Base-by-base conservation (phyloP, 2,113 vertebrate genomes). In the Excalfactoria chinensis region DNA sequence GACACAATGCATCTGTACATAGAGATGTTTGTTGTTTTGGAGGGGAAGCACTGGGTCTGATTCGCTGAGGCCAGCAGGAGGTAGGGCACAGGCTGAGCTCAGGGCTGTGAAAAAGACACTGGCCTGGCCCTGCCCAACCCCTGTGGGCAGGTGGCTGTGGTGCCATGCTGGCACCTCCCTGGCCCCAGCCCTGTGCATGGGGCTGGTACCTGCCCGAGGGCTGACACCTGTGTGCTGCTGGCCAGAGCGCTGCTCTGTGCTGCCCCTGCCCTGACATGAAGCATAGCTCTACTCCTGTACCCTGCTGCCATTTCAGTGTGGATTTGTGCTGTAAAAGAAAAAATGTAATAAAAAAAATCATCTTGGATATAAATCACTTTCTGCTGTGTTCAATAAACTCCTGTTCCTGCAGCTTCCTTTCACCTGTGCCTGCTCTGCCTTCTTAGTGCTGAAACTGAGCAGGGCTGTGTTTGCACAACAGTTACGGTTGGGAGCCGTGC, bases 401-500 rank as follows among this genome's bases (percentile, higher is more conserved):
- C 18, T 48, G 32, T 40, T 12, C 28, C 58, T 17, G 13, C 56
- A 19, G 14, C 25, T 19, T 71, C 13, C 40, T 35, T 25, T 18
- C 28, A 30, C 53, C 7, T 17, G 15, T 40, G 35, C 21, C 59
- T 40, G 34, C 32, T 35, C 40, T 2, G 3, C 34, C 43, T 9
- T 88, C 60, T 7, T 0, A 20, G 43, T 23, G 85, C 90, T 87
- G 88, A 51, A 72, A 89, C 87, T 62, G 37, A 49, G 17, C 41
- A 78, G 58, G 25, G 14, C 3, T 0, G 6, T 93, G 90, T 95
- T 96, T 93, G 71, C 85, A 91, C 53, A 94, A 78, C 81, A 85
- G 43, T 19, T 0, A 2, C 35, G 35, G 63, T 28, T 26, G 0
- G 2, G 8, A 48, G 60, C 58, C 17, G 32, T 22, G 23, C 8